Evolutionary conservation across 2,888 invertebrate genomes (phyloP).

Genomic region (Corbicula japonica): DNA sequence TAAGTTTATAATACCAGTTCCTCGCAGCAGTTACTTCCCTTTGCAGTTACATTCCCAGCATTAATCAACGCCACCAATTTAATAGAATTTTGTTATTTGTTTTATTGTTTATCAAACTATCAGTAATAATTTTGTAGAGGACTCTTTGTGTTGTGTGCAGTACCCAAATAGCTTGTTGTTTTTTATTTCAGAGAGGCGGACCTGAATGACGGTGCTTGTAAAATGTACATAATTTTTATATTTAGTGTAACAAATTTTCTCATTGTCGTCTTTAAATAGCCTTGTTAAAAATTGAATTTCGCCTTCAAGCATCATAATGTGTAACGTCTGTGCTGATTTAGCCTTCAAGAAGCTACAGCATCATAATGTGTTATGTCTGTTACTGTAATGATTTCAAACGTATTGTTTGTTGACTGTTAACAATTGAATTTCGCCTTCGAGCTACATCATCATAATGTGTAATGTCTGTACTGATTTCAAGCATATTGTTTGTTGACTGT

Average conservation of each 20-base stretch:
- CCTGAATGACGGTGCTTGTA: slow-evolving; percentile 6
- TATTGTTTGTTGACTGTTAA: no score
- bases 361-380: slow-evolving; percentile 14
- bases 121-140: not conserved
- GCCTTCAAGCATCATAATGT: not conserved
- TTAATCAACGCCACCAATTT: no score
- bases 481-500: no score
- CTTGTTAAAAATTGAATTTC: not conserved
- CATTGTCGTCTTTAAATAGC: not conserved
- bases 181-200: slow-evolving; percentile 27
- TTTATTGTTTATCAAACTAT: not conserved
- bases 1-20: no score
- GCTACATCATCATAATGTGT: no score
- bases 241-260: not conserved
- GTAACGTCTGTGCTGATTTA: not conserved
- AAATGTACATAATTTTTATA: not conserved
- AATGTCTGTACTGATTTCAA: no score
- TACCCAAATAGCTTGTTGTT: not conserved
- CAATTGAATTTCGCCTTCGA: no score
- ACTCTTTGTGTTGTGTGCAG: not conserved
- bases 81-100: not conserved
- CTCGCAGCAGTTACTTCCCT: no score
- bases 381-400: not conserved
- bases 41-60: no score
- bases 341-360: no score